phyloP scores from a whole-genome alignment of 2,113 vertebrate species.

The Nothocercus nigrocapillus region DNA sequence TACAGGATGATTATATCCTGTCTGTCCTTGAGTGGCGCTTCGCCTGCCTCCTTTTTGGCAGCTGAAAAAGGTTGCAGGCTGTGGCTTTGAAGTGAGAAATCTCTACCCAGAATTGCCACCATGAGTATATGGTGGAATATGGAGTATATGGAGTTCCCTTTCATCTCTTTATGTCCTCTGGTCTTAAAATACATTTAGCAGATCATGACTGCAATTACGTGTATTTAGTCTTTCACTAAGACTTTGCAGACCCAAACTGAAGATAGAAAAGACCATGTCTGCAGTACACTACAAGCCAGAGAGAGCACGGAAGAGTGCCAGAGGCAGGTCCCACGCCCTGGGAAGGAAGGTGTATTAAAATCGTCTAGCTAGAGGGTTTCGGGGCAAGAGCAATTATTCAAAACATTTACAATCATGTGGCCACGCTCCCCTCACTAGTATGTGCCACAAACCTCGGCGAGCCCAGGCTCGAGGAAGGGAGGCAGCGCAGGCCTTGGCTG shows the following conservation, averaged over 20 bases:
- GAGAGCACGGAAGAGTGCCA: background rate
- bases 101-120: background rate
- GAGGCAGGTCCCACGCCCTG: background rate
- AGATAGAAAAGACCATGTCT: background rate
- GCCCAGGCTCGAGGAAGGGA: background rate
- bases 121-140: background rate
- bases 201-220: background rate
- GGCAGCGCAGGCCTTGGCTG: background rate
- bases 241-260: background rate
- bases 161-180: background rate
- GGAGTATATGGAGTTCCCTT: background rate
- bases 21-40: slow-evolving; percentile 7
- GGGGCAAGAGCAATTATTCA: background rate
- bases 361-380: background rate
- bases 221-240: background rate
- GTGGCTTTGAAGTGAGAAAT: background rate
- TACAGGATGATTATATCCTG: background rate
- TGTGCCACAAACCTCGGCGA: background rate
- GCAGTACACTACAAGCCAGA: too few species aligned
- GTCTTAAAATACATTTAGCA: background rate
- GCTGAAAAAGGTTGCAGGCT: background rate
- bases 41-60: slow-evolving; percentile 12
- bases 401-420: background rate
- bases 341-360: background rate
- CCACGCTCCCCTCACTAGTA: background rate